Percentiles rank a stretch among this genome's conserved stretches.
These are phyloP conservation scores for Lacanobia wlatinum DNA, from an alignment of 2,888 invertebrate species.

Conservation along the genomic window DNA sequence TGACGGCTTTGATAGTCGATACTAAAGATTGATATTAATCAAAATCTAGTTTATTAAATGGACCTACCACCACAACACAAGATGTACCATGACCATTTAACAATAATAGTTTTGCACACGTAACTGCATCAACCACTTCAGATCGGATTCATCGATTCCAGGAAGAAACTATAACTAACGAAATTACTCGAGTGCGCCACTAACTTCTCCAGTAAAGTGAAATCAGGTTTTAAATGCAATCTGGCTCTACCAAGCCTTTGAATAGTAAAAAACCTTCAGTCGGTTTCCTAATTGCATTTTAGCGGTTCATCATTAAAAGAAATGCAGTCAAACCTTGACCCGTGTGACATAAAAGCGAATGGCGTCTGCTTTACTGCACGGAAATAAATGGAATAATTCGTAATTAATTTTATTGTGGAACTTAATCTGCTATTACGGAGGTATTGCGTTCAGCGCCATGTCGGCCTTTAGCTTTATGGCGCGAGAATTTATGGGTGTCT, in stretches of 20 bases:
- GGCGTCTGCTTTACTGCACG: conserved; percentile 17
- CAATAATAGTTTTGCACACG: neutral
- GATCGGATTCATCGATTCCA: conserved; percentile 3
- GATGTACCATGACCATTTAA: neutral
- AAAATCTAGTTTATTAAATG: neutral
- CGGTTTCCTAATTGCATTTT: conserved; percentile 41
- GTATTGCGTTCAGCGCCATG: conserved; percentile 29
- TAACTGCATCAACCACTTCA: conserved; percentile 5
- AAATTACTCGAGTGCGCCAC: conserved; percentile 11
- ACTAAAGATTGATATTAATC: neutral
- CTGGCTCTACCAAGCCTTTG: conserved; percentile 11
- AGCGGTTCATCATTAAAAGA: conserved; percentile 27
- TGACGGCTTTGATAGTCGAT: neutral
- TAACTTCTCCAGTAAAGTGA: conserved; percentile 24
- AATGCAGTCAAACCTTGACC: conserved; percentile 26
- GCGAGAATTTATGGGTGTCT: conserved; percentile 49
- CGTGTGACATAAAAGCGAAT: conserved; percentile 17
- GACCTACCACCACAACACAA: neutral
- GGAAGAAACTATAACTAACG: conserved; percentile 2
- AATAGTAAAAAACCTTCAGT: conserved; percentile 26
- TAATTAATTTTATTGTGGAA: conserved; percentile 50
- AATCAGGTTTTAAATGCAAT: conserved; percentile 43
- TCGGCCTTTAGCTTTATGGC: conserved; percentile 49
- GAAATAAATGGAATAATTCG: conserved; percentile 41
- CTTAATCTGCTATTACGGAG: conserved; percentile 37